These are phyloP conservation scores for Rhinichthys osculus DNA, from an alignment of 2,797 vertebrate species.

Conservation along the genomic window DNA sequence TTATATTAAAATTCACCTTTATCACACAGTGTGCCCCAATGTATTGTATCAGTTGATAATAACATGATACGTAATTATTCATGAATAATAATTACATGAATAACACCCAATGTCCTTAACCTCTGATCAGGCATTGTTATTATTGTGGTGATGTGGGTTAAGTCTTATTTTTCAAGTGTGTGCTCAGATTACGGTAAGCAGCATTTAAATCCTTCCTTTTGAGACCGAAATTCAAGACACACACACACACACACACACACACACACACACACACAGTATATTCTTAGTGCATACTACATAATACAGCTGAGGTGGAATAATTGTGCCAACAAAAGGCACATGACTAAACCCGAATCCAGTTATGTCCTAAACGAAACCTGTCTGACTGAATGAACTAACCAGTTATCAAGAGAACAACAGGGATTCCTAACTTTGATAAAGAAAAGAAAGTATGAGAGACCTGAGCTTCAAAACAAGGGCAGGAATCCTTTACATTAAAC, in stretches of 20 bases:
- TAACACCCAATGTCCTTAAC: not conserved
- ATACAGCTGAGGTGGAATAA: not conserved
- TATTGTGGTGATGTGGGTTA: not conserved
- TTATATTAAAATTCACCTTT: not conserved
- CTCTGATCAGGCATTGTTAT: not conserved
- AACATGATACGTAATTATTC: not conserved
- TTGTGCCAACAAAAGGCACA: not conserved
- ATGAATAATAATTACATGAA: not conserved
- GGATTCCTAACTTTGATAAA: not conserved
- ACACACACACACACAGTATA: too few species aligned
- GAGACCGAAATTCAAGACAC: not conserved
- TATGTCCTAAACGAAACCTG: not conserved
- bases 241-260: not conserved
- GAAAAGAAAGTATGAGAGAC: not conserved
- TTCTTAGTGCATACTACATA: slow-evolving; percentile 5
- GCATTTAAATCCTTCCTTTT: not conserved
- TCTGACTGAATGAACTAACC: not conserved
- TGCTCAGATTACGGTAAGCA: not conserved
- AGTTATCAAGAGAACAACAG: not conserved
- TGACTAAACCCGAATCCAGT: not conserved
- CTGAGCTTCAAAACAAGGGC: not conserved
- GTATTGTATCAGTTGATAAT: not conserved
- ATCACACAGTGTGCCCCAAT: not conserved
- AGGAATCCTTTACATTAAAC: not conserved
- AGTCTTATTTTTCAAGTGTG: not conserved